Conservation (phyloP, 2,797 vertebrate genomes). For the Pseudopleuronectes americanus region DNA sequence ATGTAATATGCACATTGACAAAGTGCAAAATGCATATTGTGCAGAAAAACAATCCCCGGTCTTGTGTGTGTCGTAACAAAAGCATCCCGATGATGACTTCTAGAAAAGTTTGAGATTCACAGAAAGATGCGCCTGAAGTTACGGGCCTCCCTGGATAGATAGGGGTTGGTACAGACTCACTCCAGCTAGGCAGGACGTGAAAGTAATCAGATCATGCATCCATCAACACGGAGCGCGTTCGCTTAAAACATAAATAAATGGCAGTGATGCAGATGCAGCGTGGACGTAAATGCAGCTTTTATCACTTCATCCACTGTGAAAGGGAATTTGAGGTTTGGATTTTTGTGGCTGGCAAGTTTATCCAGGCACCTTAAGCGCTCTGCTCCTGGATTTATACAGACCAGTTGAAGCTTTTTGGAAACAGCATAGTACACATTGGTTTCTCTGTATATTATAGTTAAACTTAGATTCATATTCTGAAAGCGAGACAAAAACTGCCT, state of each 20-base stretch:
- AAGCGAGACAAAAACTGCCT: constrained; percentile 17
- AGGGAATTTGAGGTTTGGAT: constrained; percentile 75
- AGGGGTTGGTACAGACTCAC: constrained; percentile 56
- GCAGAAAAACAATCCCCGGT: constrained; percentile 18
- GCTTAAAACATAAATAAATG: constrained; percentile 64
- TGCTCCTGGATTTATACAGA: constrained; percentile 62
- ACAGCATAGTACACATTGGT: constrained; percentile 44
- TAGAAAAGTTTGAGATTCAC: constrained; percentile 64
- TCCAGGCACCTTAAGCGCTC: constrained; percentile 69
- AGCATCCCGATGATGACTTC: constrained; percentile 46
- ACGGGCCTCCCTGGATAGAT: constrained; percentile 40
- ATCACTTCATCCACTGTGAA: constrained; percentile 80
- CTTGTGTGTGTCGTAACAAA: constrained; percentile 40
- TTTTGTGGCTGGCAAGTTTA: constrained; percentile 73
- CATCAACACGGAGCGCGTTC: constrained; percentile 49
- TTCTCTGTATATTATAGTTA: constrained; percentile 9
- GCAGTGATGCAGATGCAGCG: constrained; percentile 54
- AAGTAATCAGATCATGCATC: constrained; percentile 73
- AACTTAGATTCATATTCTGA: constrained; percentile 27
- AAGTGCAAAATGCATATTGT: constrained; percentile 9
- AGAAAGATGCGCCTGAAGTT: constrained; percentile 67
- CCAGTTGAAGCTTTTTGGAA: constrained; percentile 50
- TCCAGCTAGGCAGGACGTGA: constrained; percentile 54
- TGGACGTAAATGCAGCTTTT: constrained; percentile 65
- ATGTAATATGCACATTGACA: constrained; percentile 24